Evolutionary conservation across 2,797 vertebrate genomes (phyloP), one percentile per base, ranked within the genome.

Genomic region (Neostethus bicornis): DNA sequence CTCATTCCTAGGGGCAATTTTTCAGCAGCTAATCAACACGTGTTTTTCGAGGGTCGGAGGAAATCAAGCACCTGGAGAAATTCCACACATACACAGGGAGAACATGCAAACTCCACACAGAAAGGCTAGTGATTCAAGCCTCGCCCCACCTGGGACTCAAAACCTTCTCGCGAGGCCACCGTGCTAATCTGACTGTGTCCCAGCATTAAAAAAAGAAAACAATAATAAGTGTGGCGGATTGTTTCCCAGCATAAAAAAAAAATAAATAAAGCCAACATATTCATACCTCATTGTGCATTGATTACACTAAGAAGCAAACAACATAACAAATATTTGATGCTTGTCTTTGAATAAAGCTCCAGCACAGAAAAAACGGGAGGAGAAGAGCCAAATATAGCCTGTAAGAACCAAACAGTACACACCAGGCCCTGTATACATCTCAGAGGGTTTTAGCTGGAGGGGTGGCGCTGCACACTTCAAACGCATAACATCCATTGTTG

Each of bases 401-500:
- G 32, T 45, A 85, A 86, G 76, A 83, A 59, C 63, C 71, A 84
- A 84, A 85, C 83, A 84, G 14, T 50, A 75, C 74, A 59, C 82
- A 82, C 78, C 79, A 82, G 77, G 78, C 73, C n/a, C 75, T 76
- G 37, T 77, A 80, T 82, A 76, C 83, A 90, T 88, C 85, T 90
- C 83, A 82, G 82, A 86, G 79, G 74, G 75, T 76, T 90, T 81
- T 88, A 69, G 90, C 90, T 91, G 83, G 61, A 87, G 89, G 89
- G 87, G 76, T 82, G 81, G 83, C 80, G 84, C 87, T 84, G 82
- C 75, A 61, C 83, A 80, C 82, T 83, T 91, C 88, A 90, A 90
- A 91, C 83, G 80, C 70, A 67, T 80, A 83, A 66, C 54, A 89
- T 84, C 79, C 92, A 93, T 93, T 92, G 93, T 94, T 94, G 94